A percentile compares a stretch with the other conserved stretches of the same genome.
Evolutionary conservation across 2,113 vertebrate genomes (phyloP).

Genomic region (Kryptolebias marmoratus): DNA sequence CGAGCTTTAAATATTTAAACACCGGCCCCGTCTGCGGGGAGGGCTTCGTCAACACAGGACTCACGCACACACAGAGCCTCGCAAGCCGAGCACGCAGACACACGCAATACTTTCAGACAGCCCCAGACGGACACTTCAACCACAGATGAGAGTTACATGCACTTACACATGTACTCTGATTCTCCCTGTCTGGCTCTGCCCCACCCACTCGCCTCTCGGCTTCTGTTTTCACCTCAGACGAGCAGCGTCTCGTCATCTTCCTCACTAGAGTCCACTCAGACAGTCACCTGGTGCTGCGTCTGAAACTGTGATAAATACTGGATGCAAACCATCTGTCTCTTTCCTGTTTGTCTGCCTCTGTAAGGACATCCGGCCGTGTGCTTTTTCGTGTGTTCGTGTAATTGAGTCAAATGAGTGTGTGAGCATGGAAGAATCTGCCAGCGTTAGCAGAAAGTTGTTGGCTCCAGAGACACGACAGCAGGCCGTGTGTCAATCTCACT

Average conservation of each 20-base stretch:
- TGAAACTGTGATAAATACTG: slow-evolving; percentile 45
- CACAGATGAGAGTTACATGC: slow-evolving; percentile 46
- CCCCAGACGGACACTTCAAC: slow-evolving; percentile 58
- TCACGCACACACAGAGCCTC: slow-evolving; percentile 5
- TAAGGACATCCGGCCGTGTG: slow-evolving; percentile 1
- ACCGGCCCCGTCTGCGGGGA: slow-evolving; percentile 54
- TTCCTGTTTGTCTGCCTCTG: slow-evolving; percentile 17
- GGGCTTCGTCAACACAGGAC: slow-evolving; percentile 27
- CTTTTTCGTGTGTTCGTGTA: background rate
- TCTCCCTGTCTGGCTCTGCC: slow-evolving; percentile 25
- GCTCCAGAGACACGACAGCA: slow-evolving; percentile 20
- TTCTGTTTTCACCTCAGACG: slow-evolving; percentile 1
- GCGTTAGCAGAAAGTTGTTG: slow-evolving; percentile 21
- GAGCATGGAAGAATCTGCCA: slow-evolving; percentile 4
- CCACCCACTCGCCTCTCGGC: slow-evolving; percentile 30
- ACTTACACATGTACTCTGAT: slow-evolving; percentile 52
- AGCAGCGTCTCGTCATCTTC: slow-evolving; percentile 21
- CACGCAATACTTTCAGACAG: slow-evolving; percentile 43
- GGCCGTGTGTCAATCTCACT: slow-evolving; percentile 34
- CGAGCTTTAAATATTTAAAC: slow-evolving; percentile 79
- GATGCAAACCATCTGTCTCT: slow-evolving; percentile 48
- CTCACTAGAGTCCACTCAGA: slow-evolving; percentile 54
- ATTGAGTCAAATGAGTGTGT: slow-evolving; percentile 11
- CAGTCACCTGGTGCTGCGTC: slow-evolving; percentile 46
- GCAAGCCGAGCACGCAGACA: background rate